These are phyloP conservation scores for Hirtodrosophila histrioides DNA, from an alignment of 2,888 invertebrate species.

Conservation along the genomic window DNA sequence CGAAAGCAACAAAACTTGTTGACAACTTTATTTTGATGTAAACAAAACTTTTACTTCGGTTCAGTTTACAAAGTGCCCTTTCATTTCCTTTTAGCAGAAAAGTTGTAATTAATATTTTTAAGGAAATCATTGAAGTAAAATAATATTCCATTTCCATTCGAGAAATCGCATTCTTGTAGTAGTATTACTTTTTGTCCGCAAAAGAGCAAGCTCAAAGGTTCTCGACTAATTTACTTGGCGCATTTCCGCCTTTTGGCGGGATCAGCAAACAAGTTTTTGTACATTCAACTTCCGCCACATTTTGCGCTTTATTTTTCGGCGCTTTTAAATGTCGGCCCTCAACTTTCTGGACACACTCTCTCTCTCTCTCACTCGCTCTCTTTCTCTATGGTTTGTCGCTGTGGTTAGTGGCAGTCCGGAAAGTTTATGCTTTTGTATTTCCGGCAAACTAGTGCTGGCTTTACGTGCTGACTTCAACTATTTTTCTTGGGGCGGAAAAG, in stretches of 20 bases:
- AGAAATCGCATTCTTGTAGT: slow-evolving; percentile 22
- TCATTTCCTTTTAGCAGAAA: slow-evolving; percentile 22
- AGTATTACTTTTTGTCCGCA: background rate
- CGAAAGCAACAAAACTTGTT: background rate
- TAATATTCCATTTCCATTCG: slow-evolving; percentile 33
- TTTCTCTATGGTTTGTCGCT: slow-evolving; percentile 18
- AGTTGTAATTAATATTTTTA: slow-evolving; percentile 52
- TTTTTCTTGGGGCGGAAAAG: slow-evolving; percentile 67
- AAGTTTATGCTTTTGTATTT: slow-evolving; percentile 80
- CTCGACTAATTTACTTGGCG: slow-evolving; percentile 70
- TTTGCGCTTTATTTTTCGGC: slow-evolving; percentile 61
- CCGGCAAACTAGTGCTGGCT: slow-evolving; percentile 62
- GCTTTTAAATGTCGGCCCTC: slow-evolving; percentile 33
- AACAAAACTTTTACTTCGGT: slow-evolving; percentile 13
- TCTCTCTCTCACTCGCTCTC: background rate
- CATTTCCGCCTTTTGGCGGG: slow-evolving; percentile 46
- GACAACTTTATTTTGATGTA: slow-evolving; percentile 1
- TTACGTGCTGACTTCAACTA: slow-evolving; percentile 17
- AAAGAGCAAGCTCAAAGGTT: slow-evolving; percentile 21
- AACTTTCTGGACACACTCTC: background rate
- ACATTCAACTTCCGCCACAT: slow-evolving; percentile 78
- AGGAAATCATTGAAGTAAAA: slow-evolving; percentile 50
- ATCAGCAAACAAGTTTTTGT: slow-evolving; percentile 72
- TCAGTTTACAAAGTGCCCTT: slow-evolving; percentile 15
- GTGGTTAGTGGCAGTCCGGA: slow-evolving; percentile 67